These are phyloP conservation scores for Drosophila simulans DNA, from an alignment of 1,140 invertebrate genomes.

Conservation along the genomic window DNA sequence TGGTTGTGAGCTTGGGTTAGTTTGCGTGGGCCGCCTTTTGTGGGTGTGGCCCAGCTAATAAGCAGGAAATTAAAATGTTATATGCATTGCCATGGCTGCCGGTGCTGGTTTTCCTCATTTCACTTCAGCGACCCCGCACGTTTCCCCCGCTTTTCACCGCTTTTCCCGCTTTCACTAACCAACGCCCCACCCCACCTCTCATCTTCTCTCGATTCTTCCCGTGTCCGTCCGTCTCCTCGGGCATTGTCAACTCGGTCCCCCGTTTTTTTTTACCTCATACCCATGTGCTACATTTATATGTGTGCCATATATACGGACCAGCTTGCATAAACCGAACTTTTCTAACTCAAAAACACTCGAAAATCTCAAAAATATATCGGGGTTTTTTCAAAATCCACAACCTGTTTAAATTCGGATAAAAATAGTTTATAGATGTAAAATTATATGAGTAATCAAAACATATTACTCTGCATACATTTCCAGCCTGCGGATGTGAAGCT, in stretches of 20 bases:
- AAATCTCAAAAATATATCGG: neutral
- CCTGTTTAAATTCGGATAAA: too few species aligned
- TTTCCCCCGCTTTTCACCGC: neutral
- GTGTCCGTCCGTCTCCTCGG: constrained; percentile 33
- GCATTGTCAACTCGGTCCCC: constrained; percentile 64
- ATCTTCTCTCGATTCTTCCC: constrained; percentile 30
- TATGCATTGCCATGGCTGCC: constrained; percentile 74
- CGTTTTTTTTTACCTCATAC: constrained; percentile 5
- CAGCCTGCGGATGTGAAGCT: too few species aligned
- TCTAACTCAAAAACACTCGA: neutral
- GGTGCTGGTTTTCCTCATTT: constrained; percentile 43
- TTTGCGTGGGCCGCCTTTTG: constrained; percentile 43
- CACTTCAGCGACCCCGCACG: constrained; percentile 5
- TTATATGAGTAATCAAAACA: too few species aligned
- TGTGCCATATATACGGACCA: neutral
- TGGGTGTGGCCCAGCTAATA: constrained; percentile 66
- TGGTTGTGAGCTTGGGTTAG: constrained; percentile 21
- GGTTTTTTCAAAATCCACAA: too few species aligned
- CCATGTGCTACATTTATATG: constrained; percentile 8
- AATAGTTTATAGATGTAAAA: neutral
- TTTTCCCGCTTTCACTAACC: neutral
- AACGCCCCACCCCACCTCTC: neutral
- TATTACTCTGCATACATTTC: too few species aligned
- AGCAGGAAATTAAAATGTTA: constrained; percentile 83
- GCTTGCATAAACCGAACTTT: constrained; percentile 5